Base-by-base conservation (phyloP, 2,888 invertebrate species). In the Rotaria macrura region DNA sequence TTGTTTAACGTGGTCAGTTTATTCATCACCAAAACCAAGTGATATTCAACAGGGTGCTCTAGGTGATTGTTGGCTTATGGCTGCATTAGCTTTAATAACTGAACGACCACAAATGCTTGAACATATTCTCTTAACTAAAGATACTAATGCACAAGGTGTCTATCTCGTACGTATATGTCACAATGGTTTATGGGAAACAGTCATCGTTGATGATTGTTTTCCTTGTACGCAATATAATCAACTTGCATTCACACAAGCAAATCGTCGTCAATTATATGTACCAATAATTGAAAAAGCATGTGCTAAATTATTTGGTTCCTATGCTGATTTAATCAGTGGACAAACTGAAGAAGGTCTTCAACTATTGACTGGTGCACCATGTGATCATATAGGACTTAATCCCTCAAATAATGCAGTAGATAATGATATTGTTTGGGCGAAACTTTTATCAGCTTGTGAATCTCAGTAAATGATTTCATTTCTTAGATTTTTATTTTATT, bases 131-230 rank as follows among this genome's bases (percentile, higher is more conserved):
- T 83, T 86, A 49, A 86, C 83, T 25, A 85, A 85, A 83, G 52
- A 52, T 17, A 43, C 79, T 14, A 85, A 85, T 74, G n/a, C 49
- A 43, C 83, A 86, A 57, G 93, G 93, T 10, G 92, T 91, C 14
- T 93, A 93, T 88, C 92, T 92, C 88, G 90, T 91, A n/a, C 87
- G 90, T 14, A 93, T 99, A 86, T 99, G 97, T 91, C 96, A 97
- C 91, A 97, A 99, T 90, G 99, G 99, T 6, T 93, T 95, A 88
- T 98, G 98, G 98, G 94, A 94, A 74, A 96, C 96, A 0, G 95
- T 98, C 49, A 93, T 97, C 25, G 95, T 99, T 0, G 98, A 99
- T 90, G 98, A 99, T 91, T 93, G 96, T 87, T 93, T 99, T 89
- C 99, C 99, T 0, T 97, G 97, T 92, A 95, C 97, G 92, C 94